phyloP scores from a whole-genome alignment of 2,888 invertebrate species.

The Eupithecia subfuscata region DNA sequence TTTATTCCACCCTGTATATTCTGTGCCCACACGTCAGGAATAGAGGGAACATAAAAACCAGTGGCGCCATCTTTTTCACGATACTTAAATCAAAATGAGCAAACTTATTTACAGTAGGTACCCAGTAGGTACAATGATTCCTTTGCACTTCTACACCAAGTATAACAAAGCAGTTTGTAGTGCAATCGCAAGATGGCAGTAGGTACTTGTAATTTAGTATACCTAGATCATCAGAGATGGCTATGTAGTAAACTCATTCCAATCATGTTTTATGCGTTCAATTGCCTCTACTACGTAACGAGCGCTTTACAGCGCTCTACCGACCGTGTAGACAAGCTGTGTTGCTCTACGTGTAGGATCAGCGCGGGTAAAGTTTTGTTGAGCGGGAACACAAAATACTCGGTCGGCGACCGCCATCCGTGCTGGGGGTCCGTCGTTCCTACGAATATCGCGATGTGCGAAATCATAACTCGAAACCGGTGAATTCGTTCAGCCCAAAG shows the following conservation, averaged over 20 bases:
- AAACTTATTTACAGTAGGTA: not conserved
- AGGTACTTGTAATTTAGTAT: not conserved
- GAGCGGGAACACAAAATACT: conserved; percentile 61
- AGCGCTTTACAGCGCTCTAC: conserved; percentile 35
- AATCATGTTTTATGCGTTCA: conserved; percentile 74
- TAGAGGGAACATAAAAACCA: not conserved
- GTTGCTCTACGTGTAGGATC: conserved; percentile 13
- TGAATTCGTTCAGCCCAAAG: conserved; percentile 67
- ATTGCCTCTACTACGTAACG: conserved; percentile 58
- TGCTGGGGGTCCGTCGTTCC: conserved; percentile 71
- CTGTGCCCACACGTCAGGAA: not conserved
- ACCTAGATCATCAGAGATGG: conserved; percentile 57
- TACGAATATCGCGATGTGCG: conserved; percentile 78
- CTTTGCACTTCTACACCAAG: not conserved
- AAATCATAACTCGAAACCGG: conserved; percentile 71
- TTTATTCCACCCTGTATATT: not conserved
- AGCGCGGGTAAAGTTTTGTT: conserved; percentile 61
- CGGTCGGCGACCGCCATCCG: conserved; percentile 76
- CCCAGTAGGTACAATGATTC: not conserved
- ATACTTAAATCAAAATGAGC: not conserved
- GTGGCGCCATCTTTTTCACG: not conserved
- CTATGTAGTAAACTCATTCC: conserved; percentile 44
- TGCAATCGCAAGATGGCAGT: conserved; percentile 40
- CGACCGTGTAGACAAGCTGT: conserved; percentile 4
- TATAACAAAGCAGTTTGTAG: not conserved